These are phyloP conservation scores for Proterorhinus semilunaris DNA, from an alignment of 2,113 vertebrate genomes.

Conservation along the genomic window DNA sequence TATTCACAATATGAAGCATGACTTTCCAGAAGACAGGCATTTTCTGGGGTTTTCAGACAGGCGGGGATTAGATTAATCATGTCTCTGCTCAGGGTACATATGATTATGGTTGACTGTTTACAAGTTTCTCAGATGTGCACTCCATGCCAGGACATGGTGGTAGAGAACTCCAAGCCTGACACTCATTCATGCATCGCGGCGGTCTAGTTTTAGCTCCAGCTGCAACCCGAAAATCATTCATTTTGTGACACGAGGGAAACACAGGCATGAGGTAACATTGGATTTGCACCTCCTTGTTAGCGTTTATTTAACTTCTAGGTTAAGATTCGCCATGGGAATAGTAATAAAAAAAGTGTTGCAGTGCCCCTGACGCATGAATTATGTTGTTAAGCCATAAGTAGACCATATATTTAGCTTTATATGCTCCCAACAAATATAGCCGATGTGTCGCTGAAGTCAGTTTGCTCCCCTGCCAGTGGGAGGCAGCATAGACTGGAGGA, in stretches of 20 bases:
- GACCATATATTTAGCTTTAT: constrained; percentile 20
- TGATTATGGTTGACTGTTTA: constrained; percentile 77
- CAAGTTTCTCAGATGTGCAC: constrained; percentile 67
- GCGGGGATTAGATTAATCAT: constrained; percentile 69
- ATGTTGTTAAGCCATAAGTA: constrained; percentile 19
- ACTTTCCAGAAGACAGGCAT: constrained; percentile 55
- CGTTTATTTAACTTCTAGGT: constrained; percentile 50
- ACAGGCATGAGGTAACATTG: constrained; percentile 53
- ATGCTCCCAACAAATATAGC: constrained; percentile 10
- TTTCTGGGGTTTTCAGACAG: constrained; percentile 66
- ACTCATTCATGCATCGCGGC: constrained; percentile 57
- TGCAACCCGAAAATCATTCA: constrained; percentile 52
- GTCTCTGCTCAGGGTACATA: constrained; percentile 65
- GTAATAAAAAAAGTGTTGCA: constrained; percentile 29
- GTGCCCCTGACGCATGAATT: constrained; percentile 17
- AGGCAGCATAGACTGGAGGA: constrained; percentile 80
- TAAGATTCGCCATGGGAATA: constrained; percentile 11
- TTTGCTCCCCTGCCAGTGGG: constrained; percentile 71
- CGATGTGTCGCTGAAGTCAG: constrained; percentile 18
- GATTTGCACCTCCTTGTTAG: constrained; percentile 51
- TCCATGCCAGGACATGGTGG: constrained; percentile 68
- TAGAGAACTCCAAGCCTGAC: constrained; percentile 57
- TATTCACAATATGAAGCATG: constrained; percentile 44
- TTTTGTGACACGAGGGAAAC: constrained; percentile 49
- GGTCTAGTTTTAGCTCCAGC: constrained; percentile 56